These are phyloP conservation scores for Pseudolycoriella hygida DNA, from an alignment of 2,888 invertebrate genomes.

Conservation along the genomic window DNA sequence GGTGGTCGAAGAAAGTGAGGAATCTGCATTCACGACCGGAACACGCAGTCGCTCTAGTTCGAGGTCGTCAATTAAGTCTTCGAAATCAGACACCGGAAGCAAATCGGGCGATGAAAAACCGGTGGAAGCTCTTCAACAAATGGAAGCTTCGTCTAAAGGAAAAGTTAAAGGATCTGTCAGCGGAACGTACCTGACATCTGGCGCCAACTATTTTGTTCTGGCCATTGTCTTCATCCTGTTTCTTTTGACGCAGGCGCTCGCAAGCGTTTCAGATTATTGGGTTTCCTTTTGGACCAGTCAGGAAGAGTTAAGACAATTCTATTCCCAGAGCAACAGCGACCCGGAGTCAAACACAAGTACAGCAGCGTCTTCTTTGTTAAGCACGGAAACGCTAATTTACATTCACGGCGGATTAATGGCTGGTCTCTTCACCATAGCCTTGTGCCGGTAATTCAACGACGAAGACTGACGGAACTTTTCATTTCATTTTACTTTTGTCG, in stretches of 20 bases:
- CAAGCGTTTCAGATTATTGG: conserved; percentile 50
- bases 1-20: conserved; percentile 19
- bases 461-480: conserved; percentile 21
- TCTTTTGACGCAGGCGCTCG: conserved; percentile 37
- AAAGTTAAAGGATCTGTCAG: conserved; percentile 27
- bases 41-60: not conserved
- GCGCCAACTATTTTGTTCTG: conserved; percentile 31
- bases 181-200: conserved; percentile 33
- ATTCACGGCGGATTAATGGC: conserved; percentile 40
- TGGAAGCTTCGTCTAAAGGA: conserved; percentile 29
- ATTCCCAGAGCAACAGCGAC: not conserved
- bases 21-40: not conserved
- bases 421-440: conserved; percentile 35
- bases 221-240: conserved; percentile 30
- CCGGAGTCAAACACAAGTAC: not conserved
- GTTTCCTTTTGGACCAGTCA: conserved; percentile 30
- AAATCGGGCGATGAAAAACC: not conserved
- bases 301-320: conserved; percentile 1
- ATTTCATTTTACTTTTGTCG: not conserved
- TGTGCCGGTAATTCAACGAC: conserved; percentile 37
- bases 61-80: not conserved
- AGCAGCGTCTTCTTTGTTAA: not conserved
- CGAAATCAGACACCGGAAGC: not conserved
- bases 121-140: conserved; percentile 5
- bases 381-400: conserved; percentile 16